Evolutionary conservation across 2,797 vertebrate species (phyloP).

Genomic region (Myiothlypis chrysogaster): DNA sequence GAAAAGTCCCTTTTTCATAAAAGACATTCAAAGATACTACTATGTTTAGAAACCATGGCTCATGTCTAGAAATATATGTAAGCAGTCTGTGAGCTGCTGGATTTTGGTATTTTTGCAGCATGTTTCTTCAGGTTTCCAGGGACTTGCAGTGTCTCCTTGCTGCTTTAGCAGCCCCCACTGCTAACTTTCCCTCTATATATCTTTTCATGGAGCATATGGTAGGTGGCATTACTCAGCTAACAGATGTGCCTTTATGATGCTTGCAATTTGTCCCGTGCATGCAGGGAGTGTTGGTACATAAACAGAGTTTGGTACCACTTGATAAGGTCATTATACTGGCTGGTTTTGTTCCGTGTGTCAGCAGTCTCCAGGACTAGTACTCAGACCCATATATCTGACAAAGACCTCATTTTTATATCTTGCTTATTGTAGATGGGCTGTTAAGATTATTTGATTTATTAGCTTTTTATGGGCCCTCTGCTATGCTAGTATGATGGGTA

Average conservation of each 20-base stretch:
- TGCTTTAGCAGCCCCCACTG: not conserved
- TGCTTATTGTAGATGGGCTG: slow-evolving; percentile 48
- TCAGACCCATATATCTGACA: slow-evolving; percentile 50
- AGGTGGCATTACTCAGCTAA: slow-evolving; percentile 33
- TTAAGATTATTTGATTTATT: slow-evolving; percentile 61
- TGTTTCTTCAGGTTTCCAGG: slow-evolving; percentile 10
- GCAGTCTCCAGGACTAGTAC: slow-evolving; percentile 24
- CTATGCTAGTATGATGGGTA: slow-evolving; percentile 27
- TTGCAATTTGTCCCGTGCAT: not conserved
- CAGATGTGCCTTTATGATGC: slow-evolving; percentile 55
- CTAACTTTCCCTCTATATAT: slow-evolving; percentile 8
- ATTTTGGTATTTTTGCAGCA: not conserved
- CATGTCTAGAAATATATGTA: not conserved
- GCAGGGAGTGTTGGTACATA: slow-evolving; percentile 26
- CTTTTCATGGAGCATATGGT: slow-evolving; percentile 36
- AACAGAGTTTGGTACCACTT: slow-evolving; percentile 37
- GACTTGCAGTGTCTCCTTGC: not conserved
- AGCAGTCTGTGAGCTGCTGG: not conserved
- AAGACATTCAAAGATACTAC: not conserved
- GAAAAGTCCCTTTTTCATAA: not conserved
- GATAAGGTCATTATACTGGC: slow-evolving; percentile 49
- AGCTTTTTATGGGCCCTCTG: slow-evolving; percentile 51
- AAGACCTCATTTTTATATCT: slow-evolving; percentile 51
- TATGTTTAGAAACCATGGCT: not conserved
- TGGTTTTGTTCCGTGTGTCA: slow-evolving; percentile 52